Evolutionary conservation across 2,888 invertebrate genomes (phyloP).

Genomic region (Drosophila suboccidentalis): DNA sequence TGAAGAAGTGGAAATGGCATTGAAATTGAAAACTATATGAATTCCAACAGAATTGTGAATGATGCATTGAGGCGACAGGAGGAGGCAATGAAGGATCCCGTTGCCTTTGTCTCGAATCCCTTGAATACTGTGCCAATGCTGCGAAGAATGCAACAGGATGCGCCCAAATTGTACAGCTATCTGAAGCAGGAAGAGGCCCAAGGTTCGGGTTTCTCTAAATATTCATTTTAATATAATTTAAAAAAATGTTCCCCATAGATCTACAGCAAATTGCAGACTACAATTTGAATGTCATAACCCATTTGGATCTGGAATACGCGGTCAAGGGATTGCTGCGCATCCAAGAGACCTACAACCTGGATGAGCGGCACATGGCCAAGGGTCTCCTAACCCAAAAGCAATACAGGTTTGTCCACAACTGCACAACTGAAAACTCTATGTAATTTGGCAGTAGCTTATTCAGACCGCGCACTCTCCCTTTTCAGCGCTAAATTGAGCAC

Average conservation of each 20-base stretch:
- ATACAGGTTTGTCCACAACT: constrained; percentile 87
- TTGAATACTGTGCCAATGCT: constrained; percentile 69
- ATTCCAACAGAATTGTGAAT: constrained; percentile 19
- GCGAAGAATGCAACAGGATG: constrained; percentile 76
- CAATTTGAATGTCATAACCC: constrained; percentile 87
- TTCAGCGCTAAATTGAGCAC: constrained; percentile 43
- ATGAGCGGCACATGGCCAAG: constrained; percentile 91
- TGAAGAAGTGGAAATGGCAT: too few relatives aligned
- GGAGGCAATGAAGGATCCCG: constrained; percentile 46
- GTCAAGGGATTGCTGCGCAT: constrained; percentile 95
- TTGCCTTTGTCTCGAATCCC: constrained; percentile 72
- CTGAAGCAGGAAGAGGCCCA: constrained; percentile 48
- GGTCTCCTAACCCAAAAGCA: constrained; percentile 93
- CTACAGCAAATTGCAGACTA: constrained; percentile 53
- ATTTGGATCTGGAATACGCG: constrained; percentile 95
- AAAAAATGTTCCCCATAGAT: neutral
- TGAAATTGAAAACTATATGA: too few relatives aligned
- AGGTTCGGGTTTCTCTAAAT: constrained; percentile 38
- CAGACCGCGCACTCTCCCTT: neutral
- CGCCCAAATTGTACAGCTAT: constrained; percentile 55
- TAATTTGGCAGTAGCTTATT: neutral
- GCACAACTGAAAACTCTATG: too few relatives aligned
- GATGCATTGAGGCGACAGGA: constrained; percentile 11
- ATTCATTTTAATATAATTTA: neutral
- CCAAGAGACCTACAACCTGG: constrained; percentile 94